Base-by-base conservation (phyloP, 2,113 vertebrate species). In the Rana temporaria region DNA sequence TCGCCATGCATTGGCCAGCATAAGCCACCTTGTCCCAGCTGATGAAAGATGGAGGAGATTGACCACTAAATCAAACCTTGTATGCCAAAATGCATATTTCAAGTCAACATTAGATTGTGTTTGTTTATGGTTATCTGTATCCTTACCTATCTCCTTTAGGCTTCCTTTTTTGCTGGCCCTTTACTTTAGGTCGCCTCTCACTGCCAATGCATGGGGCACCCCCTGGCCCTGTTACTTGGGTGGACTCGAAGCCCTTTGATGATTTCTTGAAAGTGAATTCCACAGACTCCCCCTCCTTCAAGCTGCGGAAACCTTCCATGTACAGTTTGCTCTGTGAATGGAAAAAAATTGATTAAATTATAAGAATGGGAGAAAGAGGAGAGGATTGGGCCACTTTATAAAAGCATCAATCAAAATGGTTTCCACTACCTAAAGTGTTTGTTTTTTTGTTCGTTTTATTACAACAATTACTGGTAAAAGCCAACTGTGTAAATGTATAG, bases 211-310 rank as follows among this genome's bases (percentile, higher is more conserved):
- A 99, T 89, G 96, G 96, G 74, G 90, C 92, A 0, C 98, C 98
- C 2, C 93, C 97, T 0, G 98, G 97, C 1, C 97, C 96, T 0
- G 96, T 98, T 81, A 99, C 98, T 3, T 90, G 89, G 87, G 97
- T 96, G 4, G 97, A 98, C 88, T 99, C 98, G 85, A 99, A 88
- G 75, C 97, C 97, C 88, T 99, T 99, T 71, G 95, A 95, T 0
- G 98, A 98, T 84, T 97, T 99, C 91, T 98, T 98, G 90, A 97
- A 99, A 85, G 95, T 96, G 89, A 99, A 99, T 85, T 99, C 97
- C 0, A 99, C 97, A 0, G 93, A 93, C 84, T 99, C 97, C 0
- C 98, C 97, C 88, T 99, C 98, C 90, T 98, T 99, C 87, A 99
- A 91, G 90, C 97, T 99, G 84, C 97, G 97, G 89, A 99, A 99